phyloP scores from a whole-genome alignment of 1,140 invertebrate species.

The Planococcus citri region DNA sequence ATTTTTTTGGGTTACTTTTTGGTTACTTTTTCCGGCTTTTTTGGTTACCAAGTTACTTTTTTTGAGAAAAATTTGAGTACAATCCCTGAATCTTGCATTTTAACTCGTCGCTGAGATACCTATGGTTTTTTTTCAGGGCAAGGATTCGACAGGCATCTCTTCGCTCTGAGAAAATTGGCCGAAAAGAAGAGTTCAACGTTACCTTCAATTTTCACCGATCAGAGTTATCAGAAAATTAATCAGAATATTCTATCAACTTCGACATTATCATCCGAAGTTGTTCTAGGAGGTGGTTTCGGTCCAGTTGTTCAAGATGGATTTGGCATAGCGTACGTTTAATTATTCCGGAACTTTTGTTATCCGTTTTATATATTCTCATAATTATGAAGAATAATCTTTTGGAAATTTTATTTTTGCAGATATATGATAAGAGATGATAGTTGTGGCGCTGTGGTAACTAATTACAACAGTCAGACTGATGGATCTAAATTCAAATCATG shows the following conservation, averaged over 20 bases:
- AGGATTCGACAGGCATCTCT: constrained; percentile 93
- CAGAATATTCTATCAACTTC: constrained; percentile 91
- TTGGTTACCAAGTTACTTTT: no score
- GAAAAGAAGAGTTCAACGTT: constrained; percentile 43
- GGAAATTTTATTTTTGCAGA: constrained; percentile 37
- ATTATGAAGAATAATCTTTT: no score
- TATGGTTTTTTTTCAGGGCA: constrained; percentile 46
- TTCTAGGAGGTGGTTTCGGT: constrained; percentile 85
- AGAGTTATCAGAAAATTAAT: constrained; percentile 69
- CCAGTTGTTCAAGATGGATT: constrained; percentile 81
- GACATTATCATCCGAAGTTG: constrained; percentile 74
- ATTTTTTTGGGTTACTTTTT: no score
- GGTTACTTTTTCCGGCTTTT: no score
- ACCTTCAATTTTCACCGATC: constrained; percentile 63
- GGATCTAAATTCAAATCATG: constrained; percentile 56
- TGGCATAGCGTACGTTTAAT: constrained; percentile 70
- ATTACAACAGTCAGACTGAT: constrained; percentile 55
- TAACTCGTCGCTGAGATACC: no score
- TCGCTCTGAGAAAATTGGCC: constrained; percentile 59
- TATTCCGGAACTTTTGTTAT: no score
- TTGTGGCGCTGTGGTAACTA: constrained; percentile 63
- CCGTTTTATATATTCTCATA: no score
- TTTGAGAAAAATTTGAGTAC: no score
- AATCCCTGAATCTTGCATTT: background rate
- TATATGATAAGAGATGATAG: constrained; percentile 60